phyloP scores from a whole-genome alignment of 2,888 invertebrate genomes.

The Amblyjoppa proteus region DNA sequence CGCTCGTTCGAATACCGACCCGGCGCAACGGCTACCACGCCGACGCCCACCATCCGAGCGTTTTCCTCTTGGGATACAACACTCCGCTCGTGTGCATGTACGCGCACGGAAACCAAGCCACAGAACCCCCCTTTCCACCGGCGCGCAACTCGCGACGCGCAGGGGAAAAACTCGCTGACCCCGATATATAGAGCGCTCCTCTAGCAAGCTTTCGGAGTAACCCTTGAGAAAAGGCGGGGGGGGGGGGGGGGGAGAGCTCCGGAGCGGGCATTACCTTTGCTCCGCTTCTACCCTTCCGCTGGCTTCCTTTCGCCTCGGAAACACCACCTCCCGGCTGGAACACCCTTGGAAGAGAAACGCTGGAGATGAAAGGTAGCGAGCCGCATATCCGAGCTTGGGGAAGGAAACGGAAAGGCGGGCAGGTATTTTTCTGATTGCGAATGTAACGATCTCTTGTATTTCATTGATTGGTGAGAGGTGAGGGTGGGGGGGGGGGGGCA shows the following conservation, averaged over 20 bases:
- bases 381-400: neutral
- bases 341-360: neutral
- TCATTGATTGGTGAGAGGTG: constrained; percentile 35
- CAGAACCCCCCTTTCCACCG: constrained; percentile 18
- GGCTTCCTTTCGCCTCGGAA: constrained; percentile 61
- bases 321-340: constrained; percentile 3
- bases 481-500: neutral
- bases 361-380: neutral
- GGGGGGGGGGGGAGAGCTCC: constrained; percentile 41
- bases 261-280: constrained; percentile 40
- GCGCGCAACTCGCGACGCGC: constrained; percentile 80
- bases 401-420: neutral
- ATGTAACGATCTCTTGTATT: constrained; percentile 66
- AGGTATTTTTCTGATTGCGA: neutral
- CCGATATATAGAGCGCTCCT: constrained; percentile 75
- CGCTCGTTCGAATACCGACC: constrained; percentile 68
- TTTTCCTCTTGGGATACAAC: constrained; percentile 54
- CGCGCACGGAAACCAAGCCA: neutral
- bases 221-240: constrained; percentile 30
- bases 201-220: constrained; percentile 26
- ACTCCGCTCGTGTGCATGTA: constrained; percentile 4
- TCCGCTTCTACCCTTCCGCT: constrained; percentile 68
- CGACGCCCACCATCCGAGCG: constrained; percentile 79
- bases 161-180: constrained; percentile 84
- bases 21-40: constrained; percentile 74